phyloP scores from a whole-genome alignment of 2,797 vertebrate genomes.

The Otolemur crassicaudatus region DNA sequence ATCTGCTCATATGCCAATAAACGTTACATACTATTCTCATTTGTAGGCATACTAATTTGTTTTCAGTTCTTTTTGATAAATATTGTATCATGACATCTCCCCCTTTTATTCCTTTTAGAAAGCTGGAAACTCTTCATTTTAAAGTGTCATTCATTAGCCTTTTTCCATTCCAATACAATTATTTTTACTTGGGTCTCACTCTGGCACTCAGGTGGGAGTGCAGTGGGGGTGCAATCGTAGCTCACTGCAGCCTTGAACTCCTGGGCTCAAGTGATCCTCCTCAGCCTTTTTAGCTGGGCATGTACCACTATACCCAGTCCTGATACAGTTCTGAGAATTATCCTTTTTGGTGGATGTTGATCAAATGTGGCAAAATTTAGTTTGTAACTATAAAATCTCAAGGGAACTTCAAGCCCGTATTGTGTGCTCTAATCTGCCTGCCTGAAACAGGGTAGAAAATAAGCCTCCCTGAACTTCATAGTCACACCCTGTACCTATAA shows the following conservation, averaged over 20 bases:
- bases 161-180: neutral
- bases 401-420: neutral
- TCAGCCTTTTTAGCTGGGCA: neutral
- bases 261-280: neutral
- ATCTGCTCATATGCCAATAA: slow-evolving; percentile 16
- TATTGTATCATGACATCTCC: neutral
- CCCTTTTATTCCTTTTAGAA: neutral
- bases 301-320: neutral
- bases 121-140: neutral
- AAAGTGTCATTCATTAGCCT: neutral
- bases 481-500: neutral
- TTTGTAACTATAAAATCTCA: neutral
- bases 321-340: neutral
- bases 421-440: neutral
- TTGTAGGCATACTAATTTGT: neutral
- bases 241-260: neutral
- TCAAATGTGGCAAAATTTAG: slow-evolving; percentile 19
- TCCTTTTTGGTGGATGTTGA: neutral
- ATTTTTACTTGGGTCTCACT: neutral
- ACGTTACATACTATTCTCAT: neutral
- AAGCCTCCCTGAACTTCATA: neutral
- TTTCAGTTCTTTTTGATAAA: slow-evolving; percentile 24
- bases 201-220: neutral
- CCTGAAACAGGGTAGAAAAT: neutral
- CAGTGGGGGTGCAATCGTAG: neutral